Percentiles rank a stretch among this genome's conserved stretches.
phyloP scores from a whole-genome alignment of 2,113 vertebrate species.

The Cyprinodon variegatus region DNA sequence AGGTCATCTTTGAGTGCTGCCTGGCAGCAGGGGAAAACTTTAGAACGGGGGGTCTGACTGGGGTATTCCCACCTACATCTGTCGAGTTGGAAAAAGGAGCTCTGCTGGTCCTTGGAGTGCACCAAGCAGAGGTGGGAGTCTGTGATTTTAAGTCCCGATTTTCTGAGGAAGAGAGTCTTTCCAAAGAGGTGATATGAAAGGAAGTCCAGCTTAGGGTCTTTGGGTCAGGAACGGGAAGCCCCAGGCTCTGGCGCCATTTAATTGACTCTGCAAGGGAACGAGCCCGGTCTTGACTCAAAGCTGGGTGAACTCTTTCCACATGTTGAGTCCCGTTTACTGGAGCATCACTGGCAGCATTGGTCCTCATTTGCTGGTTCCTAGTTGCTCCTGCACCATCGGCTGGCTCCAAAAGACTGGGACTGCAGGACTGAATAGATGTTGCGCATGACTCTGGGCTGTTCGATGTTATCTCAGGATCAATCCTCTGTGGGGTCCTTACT shows the following conservation, averaged over 20 bases:
- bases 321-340: neutral
- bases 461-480: neutral
- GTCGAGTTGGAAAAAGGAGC: slow-evolving; percentile 31
- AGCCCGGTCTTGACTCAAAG: slow-evolving; percentile 16
- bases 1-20: slow-evolving; percentile 50
- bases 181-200: slow-evolving; percentile 67
- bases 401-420: slow-evolving; percentile 51
- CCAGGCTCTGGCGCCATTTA: slow-evolving; percentile 72
- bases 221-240: slow-evolving; percentile 51
- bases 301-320: slow-evolving; percentile 16
- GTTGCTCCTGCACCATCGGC: slow-evolving; percentile 59
- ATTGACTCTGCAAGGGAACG: slow-evolving; percentile 57
- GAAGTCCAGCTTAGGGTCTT: slow-evolving; percentile 42
- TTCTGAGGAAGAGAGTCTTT: slow-evolving; percentile 24
- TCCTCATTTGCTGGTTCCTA: slow-evolving; percentile 32
- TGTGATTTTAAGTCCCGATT: slow-evolving; percentile 47
- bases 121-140: slow-evolving; percentile 44
- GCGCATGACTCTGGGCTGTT: slow-evolving; percentile 9
- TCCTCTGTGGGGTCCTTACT: slow-evolving; percentile 16
- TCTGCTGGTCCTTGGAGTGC: slow-evolving; percentile 47
- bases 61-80: slow-evolving; percentile 33
- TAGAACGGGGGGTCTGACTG: slow-evolving; percentile 33
- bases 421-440: slow-evolving; percentile 34
- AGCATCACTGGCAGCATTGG: neutral
- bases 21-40: slow-evolving; percentile 47